Percentiles rank a stretch among this genome's conserved stretches.
Conservation (phyloP, 2,888 invertebrate species). For the Drosophila affinis region DNA sequence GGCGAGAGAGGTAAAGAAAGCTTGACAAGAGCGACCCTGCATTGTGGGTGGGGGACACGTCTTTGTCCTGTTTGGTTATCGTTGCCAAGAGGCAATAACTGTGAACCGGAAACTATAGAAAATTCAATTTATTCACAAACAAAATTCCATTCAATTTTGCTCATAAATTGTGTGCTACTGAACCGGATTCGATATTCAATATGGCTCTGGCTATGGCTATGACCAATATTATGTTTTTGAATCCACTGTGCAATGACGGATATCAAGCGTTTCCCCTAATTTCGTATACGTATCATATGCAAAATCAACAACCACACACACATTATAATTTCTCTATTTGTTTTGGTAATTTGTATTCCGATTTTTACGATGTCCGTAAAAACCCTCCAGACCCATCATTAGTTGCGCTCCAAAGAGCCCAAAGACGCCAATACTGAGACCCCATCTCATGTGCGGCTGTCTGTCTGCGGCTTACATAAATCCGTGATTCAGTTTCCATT, state of each 20-base stretch:
- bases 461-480: slow-evolving; percentile 52
- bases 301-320: slow-evolving; percentile 38
- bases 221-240: too few species aligned
- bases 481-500: slow-evolving; percentile 13
- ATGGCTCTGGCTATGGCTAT: too few species aligned
- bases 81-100: slow-evolving; percentile 51
- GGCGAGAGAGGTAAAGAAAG: neutral
- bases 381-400: slow-evolving; percentile 39
- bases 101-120: slow-evolving; percentile 54
- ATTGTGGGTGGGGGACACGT: neutral
- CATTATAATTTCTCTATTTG: slow-evolving; percentile 38
- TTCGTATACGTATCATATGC: slow-evolving; percentile 15
- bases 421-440: slow-evolving; percentile 29
- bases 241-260: slow-evolving; percentile 10
- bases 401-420: slow-evolving; percentile 39
- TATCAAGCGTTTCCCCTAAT: slow-evolving; percentile 2
- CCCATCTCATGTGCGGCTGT: neutral
- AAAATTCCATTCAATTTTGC: slow-evolving; percentile 42
- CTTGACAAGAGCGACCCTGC: neutral
- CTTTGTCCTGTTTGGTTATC: slow-evolving; percentile 36
- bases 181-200: neutral
- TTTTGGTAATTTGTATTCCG: slow-evolving; percentile 48
- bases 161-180: slow-evolving; percentile 1
- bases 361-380: slow-evolving; percentile 41
- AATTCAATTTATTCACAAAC: slow-evolving; percentile 52